Conservation (phyloP, 30 jellyfish, hydroid and myxozoan genomes). For the Phacellophora camtschatica region DNA sequence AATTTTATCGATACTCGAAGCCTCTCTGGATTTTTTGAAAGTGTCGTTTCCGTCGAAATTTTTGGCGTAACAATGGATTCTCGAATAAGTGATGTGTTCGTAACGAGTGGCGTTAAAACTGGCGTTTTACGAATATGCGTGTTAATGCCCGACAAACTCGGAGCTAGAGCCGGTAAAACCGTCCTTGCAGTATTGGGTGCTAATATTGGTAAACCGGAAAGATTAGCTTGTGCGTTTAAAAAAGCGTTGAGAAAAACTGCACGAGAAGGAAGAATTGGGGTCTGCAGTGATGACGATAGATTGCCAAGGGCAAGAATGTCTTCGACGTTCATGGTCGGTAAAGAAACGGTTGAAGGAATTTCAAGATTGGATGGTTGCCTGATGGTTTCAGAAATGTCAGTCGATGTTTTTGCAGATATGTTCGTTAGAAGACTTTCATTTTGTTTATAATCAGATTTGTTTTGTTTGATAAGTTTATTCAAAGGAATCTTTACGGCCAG, state of each 20-base stretch:
- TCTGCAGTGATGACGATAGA: not conserved
- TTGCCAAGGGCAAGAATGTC: not conserved
- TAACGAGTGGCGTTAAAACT: constrained; percentile 20
- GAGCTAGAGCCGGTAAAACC: not conserved
- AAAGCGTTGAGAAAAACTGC: not conserved
- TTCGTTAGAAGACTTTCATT: not conserved
- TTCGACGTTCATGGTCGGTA: not conserved
- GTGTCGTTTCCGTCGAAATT: not conserved
- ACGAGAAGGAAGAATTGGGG: not conserved
- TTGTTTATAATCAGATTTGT: not conserved
- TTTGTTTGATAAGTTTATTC: not conserved
- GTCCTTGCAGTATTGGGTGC: not conserved
- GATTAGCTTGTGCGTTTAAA: not conserved
- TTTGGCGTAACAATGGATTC: not conserved
- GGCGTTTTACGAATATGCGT: constrained; percentile 26
- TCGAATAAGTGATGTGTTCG: not conserved
- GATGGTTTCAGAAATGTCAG: constrained; percentile 22
- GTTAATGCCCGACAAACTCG: not conserved
- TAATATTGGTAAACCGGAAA: not conserved
- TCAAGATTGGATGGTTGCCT: constrained; percentile 20
- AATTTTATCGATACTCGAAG: constrained; percentile 44
- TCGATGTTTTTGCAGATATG: not conserved
- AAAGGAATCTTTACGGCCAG: constrained; percentile 9
- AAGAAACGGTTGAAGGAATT: not conserved
- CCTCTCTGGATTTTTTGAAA: not conserved